phyloP scores from a whole-genome alignment of 2,888 invertebrate species.

The Isoperla grammatica region DNA sequence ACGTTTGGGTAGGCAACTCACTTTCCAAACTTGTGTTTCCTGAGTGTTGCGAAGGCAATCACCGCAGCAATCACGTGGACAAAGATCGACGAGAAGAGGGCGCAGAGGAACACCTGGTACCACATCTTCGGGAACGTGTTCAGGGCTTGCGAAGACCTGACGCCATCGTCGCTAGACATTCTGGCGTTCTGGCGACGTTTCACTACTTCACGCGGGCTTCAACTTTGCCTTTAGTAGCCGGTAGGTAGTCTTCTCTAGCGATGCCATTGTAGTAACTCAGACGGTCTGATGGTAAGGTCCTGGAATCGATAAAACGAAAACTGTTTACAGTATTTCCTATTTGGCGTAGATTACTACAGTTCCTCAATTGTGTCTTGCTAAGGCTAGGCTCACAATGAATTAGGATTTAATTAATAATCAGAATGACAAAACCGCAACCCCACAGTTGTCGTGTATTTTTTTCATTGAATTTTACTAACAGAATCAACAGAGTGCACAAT shows the following conservation, averaged over 20 bases:
- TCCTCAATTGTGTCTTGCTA: no score
- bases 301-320: background rate
- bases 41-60: constrained; percentile 83
- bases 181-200: background rate
- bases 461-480: no score
- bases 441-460: no score
- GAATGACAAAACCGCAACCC: no score
- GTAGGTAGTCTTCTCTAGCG: background rate
- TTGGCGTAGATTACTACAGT: no score
- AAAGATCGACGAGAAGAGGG: constrained; percentile 87
- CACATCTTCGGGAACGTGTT: constrained; percentile 79
- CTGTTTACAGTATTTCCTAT: no score
- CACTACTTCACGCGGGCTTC: background rate
- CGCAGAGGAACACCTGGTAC: constrained; percentile 96
- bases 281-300: constrained; percentile 3
- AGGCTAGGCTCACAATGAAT: no score
- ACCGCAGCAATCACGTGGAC: constrained; percentile 83
- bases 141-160: background rate
- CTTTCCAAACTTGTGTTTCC: constrained; percentile 88
- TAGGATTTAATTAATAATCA: no score
- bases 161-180: constrained; percentile 8
- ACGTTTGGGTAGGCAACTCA: constrained; percentile 40
- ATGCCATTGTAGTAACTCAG: constrained; percentile 3
- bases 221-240: background rate
- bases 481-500: no score